phyloP scores from a whole-genome alignment of 2,113 vertebrate species.

The Vulpes ferrilata region DNA sequence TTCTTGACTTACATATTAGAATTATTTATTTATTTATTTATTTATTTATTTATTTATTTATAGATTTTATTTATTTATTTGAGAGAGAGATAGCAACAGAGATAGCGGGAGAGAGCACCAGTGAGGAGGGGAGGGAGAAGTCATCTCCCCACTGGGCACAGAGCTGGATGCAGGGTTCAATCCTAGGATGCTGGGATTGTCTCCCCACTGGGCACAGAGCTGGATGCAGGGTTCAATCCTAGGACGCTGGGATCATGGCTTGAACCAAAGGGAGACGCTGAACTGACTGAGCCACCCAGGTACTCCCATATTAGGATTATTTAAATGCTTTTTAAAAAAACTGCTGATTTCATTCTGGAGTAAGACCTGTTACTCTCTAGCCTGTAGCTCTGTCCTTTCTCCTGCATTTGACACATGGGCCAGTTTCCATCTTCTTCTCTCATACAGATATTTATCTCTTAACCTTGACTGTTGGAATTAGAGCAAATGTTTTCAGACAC shows the following conservation, averaged over 20 bases:
- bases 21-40: background rate
- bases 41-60: background rate
- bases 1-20: background rate
- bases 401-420: background rate
- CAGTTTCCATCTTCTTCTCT: background rate
- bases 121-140: no score
- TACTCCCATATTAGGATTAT: background rate
- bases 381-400: background rate
- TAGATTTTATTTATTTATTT: no score
- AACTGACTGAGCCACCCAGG: no score
- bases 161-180: no score
- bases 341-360: background rate
- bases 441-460: slow-evolving; percentile 43
- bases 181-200: no score
- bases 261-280: no score
- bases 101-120: no score
- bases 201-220: no score
- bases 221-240: no score
- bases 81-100: no score
- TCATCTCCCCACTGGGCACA: no score
- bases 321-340: background rate
- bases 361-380: background rate
- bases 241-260: no score
- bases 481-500: slow-evolving; percentile 51
- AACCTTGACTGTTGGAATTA: slow-evolving; percentile 63